These are phyloP conservation scores for Elmis aenea DNA, from an alignment of 2,888 invertebrate species.

Conservation along the genomic window DNA sequence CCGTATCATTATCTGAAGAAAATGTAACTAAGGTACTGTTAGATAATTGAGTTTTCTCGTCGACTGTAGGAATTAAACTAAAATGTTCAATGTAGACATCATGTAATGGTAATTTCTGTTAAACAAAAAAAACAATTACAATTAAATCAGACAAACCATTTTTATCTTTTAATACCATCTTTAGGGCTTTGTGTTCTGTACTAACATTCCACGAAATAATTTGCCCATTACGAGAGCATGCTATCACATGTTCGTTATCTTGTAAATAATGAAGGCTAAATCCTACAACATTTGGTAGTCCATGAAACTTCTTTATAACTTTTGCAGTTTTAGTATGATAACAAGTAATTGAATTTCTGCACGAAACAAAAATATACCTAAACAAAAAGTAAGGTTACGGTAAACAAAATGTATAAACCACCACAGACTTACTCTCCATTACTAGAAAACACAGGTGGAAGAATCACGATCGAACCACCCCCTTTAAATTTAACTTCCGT, in stretches of 20 bases:
- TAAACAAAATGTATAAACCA: not conserved
- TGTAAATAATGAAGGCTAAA: slow-evolving; percentile 47
- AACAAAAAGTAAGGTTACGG: slow-evolving; percentile 20
- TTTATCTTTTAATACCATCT: slow-evolving; percentile 49
- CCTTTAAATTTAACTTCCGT: slow-evolving; percentile 52
- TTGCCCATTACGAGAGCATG: slow-evolving; percentile 54
- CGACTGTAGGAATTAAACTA: not conserved
- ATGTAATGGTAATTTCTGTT: slow-evolving; percentile 2
- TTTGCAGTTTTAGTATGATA: slow-evolving; percentile 64
- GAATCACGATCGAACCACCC: slow-evolving; percentile 58
- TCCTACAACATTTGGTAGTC: slow-evolving; percentile 51
- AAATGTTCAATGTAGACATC: not conserved
- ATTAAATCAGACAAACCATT: slow-evolving; percentile 38
- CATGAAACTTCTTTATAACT: slow-evolving; percentile 54
- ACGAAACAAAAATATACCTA: slow-evolving; percentile 59
- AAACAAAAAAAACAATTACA: slow-evolving; percentile 5
- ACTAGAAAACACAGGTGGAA: slow-evolving; percentile 57
- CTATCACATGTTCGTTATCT: slow-evolving; percentile 47
- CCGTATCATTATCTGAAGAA: not conserved
- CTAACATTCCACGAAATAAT: slow-evolving; percentile 54
- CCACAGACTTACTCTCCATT: slow-evolving; percentile 56
- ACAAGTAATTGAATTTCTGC: slow-evolving; percentile 55
- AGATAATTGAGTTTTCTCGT: not conserved
- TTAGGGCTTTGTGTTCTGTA: no score
- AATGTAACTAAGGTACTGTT: not conserved